Conservation (phyloP, 1,140 invertebrate species). For the Platyscapa corneri region DNA sequence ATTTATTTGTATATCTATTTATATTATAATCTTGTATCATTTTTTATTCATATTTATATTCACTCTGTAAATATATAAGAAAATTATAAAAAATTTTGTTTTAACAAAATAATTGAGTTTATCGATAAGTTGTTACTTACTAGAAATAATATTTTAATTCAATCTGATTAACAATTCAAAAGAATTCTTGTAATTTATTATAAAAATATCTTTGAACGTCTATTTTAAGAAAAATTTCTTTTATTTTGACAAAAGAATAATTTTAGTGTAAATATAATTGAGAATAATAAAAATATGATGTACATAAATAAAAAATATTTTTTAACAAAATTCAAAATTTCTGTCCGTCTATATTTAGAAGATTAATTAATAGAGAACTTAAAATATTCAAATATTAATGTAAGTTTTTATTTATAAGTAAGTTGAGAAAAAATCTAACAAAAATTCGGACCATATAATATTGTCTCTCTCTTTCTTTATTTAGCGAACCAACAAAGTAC, state of each 20-base stretch:
- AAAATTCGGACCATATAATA: conserved; percentile 15
- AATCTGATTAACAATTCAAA: no score
- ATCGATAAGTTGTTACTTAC: no score
- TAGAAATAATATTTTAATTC: no score
- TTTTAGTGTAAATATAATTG: not conserved
- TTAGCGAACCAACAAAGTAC: conserved; percentile 11
- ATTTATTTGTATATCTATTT: not conserved
- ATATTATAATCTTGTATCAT: not conserved
- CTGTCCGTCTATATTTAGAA: not conserved
- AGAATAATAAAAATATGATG: not conserved
- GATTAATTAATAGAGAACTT: not conserved
- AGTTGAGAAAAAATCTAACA: not conserved
- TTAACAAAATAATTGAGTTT: no score
- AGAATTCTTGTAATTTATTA: no score
- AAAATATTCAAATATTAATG: not conserved
- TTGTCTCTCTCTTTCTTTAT: conserved; percentile 26
- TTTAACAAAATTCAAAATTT: conserved; percentile 1
- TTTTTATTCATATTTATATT: no score
- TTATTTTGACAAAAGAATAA: not conserved
- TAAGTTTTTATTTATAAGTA: no score
- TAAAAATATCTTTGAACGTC: no score
- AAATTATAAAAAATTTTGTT: no score
- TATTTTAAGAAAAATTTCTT: no score
- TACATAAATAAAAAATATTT: not conserved
- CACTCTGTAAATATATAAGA: no score